A percentile compares a stretch with the other conserved stretches of the same genome.
These are phyloP conservation scores for Drosophila repleta DNA, from an alignment of 1,140 invertebrate species.

Conservation along the genomic window DNA sequence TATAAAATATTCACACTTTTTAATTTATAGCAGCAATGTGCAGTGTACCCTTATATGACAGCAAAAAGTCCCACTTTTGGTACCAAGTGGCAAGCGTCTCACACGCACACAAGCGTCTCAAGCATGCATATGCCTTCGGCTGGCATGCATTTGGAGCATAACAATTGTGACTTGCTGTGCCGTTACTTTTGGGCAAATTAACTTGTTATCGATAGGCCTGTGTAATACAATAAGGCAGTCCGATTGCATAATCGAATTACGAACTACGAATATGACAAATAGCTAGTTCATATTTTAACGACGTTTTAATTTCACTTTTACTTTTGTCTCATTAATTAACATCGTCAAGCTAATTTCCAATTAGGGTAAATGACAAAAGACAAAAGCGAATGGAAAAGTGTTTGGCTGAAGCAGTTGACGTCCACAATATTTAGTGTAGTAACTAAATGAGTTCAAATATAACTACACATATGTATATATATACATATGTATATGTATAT, in stretches of 20 bases:
- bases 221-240: background rate
- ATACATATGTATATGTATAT: background rate
- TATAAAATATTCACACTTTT: too few species aligned
- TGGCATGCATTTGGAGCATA: background rate
- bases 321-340: conserved; percentile 73
- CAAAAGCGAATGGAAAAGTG: conserved; percentile 52
- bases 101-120: background rate
- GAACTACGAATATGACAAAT: conserved; percentile 21
- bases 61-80: background rate
- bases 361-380: conserved; percentile 47
- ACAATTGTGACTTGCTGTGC: conserved; percentile 12
- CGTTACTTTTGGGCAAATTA: conserved; percentile 12
- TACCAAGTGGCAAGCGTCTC: background rate
- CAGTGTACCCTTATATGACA: too few species aligned
- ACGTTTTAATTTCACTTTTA: conserved; percentile 48
- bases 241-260: conserved; percentile 36
- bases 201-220: conserved; percentile 28
- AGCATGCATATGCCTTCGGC: background rate
- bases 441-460: conserved; percentile 3
- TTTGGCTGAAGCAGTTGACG: conserved; percentile 25
- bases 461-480: background rate
- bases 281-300: background rate
- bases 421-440: background rate
- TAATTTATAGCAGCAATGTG: too few species aligned
- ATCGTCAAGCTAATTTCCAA: conserved; percentile 47